These are phyloP conservation scores for Oscheius sp. DNA, from an alignment of 2,888 invertebrate species.

Conservation along the genomic window DNA sequence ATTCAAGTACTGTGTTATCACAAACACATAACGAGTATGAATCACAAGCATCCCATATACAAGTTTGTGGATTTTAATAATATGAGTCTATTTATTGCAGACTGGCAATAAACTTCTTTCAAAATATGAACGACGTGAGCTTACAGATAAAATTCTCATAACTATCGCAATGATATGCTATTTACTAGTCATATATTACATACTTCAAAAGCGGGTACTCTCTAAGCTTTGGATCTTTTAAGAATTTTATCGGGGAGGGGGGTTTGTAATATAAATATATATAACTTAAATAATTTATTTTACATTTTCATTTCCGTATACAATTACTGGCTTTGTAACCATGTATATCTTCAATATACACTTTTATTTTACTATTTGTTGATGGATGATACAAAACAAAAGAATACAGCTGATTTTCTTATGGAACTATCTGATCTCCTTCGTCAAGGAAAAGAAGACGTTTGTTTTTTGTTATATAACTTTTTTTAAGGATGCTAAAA, in stretches of 20 bases:
- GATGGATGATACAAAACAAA: constrained; percentile 10
- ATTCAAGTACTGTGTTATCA: constrained; percentile 71
- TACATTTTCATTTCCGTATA: not conserved
- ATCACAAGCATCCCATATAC: constrained; percentile 53
- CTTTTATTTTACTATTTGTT: not conserved
- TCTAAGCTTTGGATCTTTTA: constrained; percentile 48
- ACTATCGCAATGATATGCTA: constrained; percentile 88
- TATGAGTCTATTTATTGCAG: constrained; percentile 70
- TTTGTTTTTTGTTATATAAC: constrained; percentile 10
- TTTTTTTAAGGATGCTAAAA: constrained; percentile 46
- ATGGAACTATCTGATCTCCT: constrained; percentile 33
- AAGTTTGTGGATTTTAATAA: constrained; percentile 9
- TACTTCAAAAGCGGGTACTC: constrained; percentile 86
- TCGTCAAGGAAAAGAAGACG: constrained; percentile 37
- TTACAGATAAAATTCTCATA: constrained; percentile 91
- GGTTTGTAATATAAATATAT: constrained; percentile 7
- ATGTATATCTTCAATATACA: not conserved
- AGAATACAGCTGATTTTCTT: constrained; percentile 4
- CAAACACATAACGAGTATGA: constrained; percentile 62
- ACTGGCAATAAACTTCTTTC: constrained; percentile 90
- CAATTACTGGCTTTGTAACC: not conserved
- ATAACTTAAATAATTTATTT: constrained; percentile 2
- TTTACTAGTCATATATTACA: constrained; percentile 88
- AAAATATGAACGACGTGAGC: constrained; percentile 91
- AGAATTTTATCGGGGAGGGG: not conserved